Evolutionary conservation across 2,113 vertebrate species (phyloP).

Genomic region (Hemiprocne comata): DNA sequence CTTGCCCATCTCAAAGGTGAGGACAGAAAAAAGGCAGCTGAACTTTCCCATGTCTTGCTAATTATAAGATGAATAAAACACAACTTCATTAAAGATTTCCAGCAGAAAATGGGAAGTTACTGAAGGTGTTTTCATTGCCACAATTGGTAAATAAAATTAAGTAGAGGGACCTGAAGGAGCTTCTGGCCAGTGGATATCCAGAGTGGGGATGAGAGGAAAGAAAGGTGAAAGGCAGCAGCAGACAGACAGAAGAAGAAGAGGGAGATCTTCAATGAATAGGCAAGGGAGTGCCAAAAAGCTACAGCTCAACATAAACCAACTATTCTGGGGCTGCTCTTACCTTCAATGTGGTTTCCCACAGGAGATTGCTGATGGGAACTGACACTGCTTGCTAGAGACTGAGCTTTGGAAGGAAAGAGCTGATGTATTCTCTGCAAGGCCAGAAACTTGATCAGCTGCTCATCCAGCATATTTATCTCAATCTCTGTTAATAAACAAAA

Average conservation of each 20-base stretch:
- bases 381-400: slow-evolving; percentile 71
- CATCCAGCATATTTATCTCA: slow-evolving; percentile 91
- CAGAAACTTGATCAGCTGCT: slow-evolving; percentile 92
- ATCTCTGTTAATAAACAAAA: slow-evolving; percentile 84
- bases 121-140: neutral
- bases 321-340: slow-evolving; percentile 69
- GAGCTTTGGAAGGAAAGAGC: slow-evolving; percentile 88
- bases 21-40: neutral
- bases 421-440: slow-evolving; percentile 97
- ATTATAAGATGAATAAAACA: neutral
- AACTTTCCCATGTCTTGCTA: neutral
- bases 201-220: neutral
- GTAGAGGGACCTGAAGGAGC: neutral
- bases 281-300: neutral
- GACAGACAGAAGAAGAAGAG: neutral
- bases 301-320: neutral
- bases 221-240: neutral
- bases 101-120: neutral
- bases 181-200: neutral
- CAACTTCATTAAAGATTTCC: neutral
- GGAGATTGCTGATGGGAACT: slow-evolving; percentile 73
- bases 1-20: neutral
- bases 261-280: neutral
- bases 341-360: slow-evolving; percentile 76
- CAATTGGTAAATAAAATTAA: neutral